Evolutionary conservation across 2,797 vertebrate genomes (phyloP).

Genomic region (Anniella stebbinsi): DNA sequence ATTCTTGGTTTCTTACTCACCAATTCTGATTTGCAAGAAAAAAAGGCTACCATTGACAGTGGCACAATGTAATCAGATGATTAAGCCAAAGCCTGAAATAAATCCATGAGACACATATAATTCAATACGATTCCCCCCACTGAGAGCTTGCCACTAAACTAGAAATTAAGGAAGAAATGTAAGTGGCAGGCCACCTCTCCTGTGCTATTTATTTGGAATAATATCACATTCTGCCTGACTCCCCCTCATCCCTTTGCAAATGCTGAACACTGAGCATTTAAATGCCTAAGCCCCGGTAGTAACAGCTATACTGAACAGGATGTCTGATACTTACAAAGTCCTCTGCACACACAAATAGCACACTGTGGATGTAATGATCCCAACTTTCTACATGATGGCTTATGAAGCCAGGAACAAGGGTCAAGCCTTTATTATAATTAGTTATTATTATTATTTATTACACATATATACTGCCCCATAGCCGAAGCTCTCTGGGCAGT

Average conservation of each 20-base stretch:
- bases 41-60: constrained; percentile 5
- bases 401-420: not conserved
- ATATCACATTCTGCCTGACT: not conserved
- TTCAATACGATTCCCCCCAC: not conserved
- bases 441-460: no score
- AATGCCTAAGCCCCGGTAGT: not conserved
- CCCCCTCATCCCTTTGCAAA: constrained; percentile 7
- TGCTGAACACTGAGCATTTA: not conserved
- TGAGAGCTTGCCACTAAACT: constrained; percentile 11
- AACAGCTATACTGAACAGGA: not conserved
- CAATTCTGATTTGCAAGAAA: not conserved
- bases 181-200: constrained; percentile 8
- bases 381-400: not conserved
- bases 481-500: no score
- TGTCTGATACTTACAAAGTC: not conserved
- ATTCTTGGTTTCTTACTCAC: constrained; percentile 3
- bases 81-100: constrained; percentile 22
- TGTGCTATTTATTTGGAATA: constrained; percentile 6
- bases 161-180: constrained; percentile 17
- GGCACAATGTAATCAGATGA: constrained; percentile 15
- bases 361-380: no score
- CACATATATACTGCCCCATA: no score
- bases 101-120: constrained; percentile 13
- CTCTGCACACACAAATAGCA: not conserved
- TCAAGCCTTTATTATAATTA: no score